Base-by-base conservation (phyloP, 2,797 vertebrate species). In the Anableps anableps region DNA sequence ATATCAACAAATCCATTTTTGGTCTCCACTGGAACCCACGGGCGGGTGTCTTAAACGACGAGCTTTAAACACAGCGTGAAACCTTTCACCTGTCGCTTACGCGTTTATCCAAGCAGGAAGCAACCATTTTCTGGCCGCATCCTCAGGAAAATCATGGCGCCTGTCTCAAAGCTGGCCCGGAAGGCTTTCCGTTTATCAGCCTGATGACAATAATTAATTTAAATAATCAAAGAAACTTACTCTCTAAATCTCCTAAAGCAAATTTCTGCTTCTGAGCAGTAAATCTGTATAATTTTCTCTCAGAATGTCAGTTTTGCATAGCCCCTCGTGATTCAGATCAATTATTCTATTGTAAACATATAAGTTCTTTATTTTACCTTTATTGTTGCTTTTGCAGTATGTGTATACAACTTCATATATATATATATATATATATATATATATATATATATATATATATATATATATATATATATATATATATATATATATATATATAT, bases 111-210 rank as follows among this genome's bases (percentile, higher is more conserved):
- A 45, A 77, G 73, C 64, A 87, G 62, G 51, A 86, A 88, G 83
- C 90, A 50, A 92, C 91, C 92, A 94, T 95, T 92, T 94, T 95
- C 93, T 94, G 70, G 50, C 86, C 48, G 72, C 77, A 55, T 80
- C 83, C 78, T 74, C 48, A 73, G 80, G 21, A 85, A 82, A 93
- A 92, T 90, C 92, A 94, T 95, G 93, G 92, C 92, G 93, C 73
- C 92, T 73, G 72, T 80, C 75, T 76, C 74, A 41, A 66, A 80
- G 66, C 45, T 66, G 76, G 29, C 91, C 92, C 91, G 92, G 0
- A 86, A 92, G 92, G 81, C 92, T 78, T 85, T 90, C 91, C 91
- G 78, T 71, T 23, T 72, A 47, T 74, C 72, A 70, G 13, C 34
- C 34, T 19, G 62, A 21, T 3, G 6, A 1, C 17, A 26, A 14